A percentile compares a stretch with the other conserved stretches of the same genome.
These are phyloP conservation scores for Lates japonicus DNA, from an alignment of 2,797 vertebrate species.

Conservation along the genomic window DNA sequence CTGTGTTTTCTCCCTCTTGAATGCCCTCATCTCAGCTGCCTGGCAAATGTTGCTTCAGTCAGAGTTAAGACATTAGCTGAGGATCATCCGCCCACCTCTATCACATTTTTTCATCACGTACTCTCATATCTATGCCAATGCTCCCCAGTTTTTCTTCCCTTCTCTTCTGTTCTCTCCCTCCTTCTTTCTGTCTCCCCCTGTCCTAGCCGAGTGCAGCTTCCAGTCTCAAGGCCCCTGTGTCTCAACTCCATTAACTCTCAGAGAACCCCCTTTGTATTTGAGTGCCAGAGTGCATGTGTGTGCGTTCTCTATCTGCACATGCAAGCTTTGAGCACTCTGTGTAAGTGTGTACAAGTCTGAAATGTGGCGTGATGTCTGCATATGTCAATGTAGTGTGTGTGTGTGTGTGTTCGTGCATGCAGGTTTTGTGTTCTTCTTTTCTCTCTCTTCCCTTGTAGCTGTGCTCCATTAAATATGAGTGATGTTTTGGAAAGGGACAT, in stretches of 20 bases:
- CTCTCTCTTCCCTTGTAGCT: constrained; percentile 68
- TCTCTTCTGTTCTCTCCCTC: constrained; percentile 26
- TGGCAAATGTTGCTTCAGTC: constrained; percentile 17
- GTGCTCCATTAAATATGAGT: constrained; percentile 84
- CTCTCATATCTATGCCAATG: constrained; percentile 23
- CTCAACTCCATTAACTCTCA: constrained; percentile 72
- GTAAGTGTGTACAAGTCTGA: constrained; percentile 44
- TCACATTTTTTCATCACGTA: constrained; percentile 16
- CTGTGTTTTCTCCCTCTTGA: background rate
- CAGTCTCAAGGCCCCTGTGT: constrained; percentile 58
- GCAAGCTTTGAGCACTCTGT: constrained; percentile 47
- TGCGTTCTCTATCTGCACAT: constrained; percentile 18
- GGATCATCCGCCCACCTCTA: background rate
- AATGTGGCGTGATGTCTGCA: constrained; percentile 52
- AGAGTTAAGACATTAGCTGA: constrained; percentile 30
- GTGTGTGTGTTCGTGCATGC: constrained; percentile 30
- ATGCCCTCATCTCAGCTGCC: background rate
- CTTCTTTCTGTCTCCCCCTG: background rate
- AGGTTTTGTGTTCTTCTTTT: constrained; percentile 56
- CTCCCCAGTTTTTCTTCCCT: constrained; percentile 5
- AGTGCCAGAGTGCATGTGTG: constrained; percentile 39
- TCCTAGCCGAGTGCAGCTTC: constrained; percentile 25
- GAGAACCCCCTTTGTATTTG: constrained; percentile 54
- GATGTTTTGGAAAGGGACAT: constrained; percentile 82
- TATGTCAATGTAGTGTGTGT: constrained; percentile 44